Evolutionary conservation across 2,797 vertebrate species (phyloP), one percentile per base, ranked within the genome.

Genomic region (Hybognathus amarus): DNA sequence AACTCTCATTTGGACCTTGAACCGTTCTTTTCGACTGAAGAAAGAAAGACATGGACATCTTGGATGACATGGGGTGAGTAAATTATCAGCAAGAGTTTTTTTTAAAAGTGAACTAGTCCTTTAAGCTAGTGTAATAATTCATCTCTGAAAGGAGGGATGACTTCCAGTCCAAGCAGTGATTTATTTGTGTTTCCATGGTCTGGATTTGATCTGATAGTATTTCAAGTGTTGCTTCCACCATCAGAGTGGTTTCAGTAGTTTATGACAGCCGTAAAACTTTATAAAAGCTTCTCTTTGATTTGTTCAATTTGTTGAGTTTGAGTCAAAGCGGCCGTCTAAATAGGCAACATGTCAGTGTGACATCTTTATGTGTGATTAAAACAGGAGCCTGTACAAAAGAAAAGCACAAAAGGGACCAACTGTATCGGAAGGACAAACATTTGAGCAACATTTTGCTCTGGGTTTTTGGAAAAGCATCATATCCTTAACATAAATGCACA

Each of bases 151-250:
- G 30, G 11, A 83, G 68, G 47, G 38, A 52, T 17, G 20, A 77
- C 8, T 45, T 77, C 38, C 56, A 59, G 6, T 38, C 6, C 59
- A 75, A 22, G 13, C 24, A 27, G 30, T 10, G 10, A 75, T 47
- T n/a, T 85, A 86, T 86, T 82, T 77, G 50, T 84, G 70, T 70
- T 66, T 68, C n/a, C 38, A 36, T 22, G 27, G 71, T 78, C 74
- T 88, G 87, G 77, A 74, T 68, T 74, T 7, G 22, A 52, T 85
- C 70, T 45, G 7, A 45, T 20, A 63, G 76, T n/a, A 59, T 85
- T 83, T 82, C 47, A 77, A 81, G 50, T 68, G 20, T 40, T 63
- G 59, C 61, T 77, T 70, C 36, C n/a, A 59, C 70, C 15, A 36
- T 74, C 61, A 74, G 13, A 67, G 68, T 45, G 40, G 22, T 79